Evolutionary conservation across 2,888 invertebrate genomes (phyloP).

Genomic region (Heteromurus nitidus): DNA sequence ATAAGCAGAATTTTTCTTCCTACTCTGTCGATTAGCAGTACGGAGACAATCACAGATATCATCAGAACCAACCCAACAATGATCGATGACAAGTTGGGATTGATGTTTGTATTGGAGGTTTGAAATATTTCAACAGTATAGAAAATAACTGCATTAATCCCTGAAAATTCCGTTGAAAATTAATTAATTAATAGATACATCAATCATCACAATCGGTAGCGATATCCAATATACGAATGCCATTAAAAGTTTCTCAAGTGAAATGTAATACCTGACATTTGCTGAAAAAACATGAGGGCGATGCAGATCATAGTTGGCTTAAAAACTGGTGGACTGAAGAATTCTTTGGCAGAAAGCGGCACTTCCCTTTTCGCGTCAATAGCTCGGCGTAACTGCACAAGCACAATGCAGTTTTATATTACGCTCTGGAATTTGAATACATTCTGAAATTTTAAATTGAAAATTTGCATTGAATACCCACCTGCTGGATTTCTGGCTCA

Average conservation of each 20-base stretch:
- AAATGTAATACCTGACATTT: constrained; percentile 62
- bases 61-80: constrained; percentile 63
- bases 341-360: constrained; percentile 59
- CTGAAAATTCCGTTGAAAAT: no score
- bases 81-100: constrained; percentile 58
- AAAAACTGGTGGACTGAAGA: constrained; percentile 57
- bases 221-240: no score
- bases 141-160: constrained; percentile 66
- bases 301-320: constrained; percentile 56
- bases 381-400: constrained; percentile 52
- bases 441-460: not conserved
- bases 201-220: no score
- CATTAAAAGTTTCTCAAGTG: not conserved
- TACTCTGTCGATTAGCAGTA: constrained; percentile 85
- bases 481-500: constrained; percentile 60
- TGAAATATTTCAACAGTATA: constrained; percentile 63
- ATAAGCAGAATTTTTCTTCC: constrained; percentile 87
- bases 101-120: constrained; percentile 55
- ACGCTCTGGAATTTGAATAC: no score
- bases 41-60: constrained; percentile 74
- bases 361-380: constrained; percentile 63
- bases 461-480: constrained; percentile 3
- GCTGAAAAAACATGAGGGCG: constrained; percentile 61
- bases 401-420: no score
- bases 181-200: no score